phyloP scores from a whole-genome alignment of 2,797 vertebrate genomes.

The Pipistrellus kuhlii region DNA sequence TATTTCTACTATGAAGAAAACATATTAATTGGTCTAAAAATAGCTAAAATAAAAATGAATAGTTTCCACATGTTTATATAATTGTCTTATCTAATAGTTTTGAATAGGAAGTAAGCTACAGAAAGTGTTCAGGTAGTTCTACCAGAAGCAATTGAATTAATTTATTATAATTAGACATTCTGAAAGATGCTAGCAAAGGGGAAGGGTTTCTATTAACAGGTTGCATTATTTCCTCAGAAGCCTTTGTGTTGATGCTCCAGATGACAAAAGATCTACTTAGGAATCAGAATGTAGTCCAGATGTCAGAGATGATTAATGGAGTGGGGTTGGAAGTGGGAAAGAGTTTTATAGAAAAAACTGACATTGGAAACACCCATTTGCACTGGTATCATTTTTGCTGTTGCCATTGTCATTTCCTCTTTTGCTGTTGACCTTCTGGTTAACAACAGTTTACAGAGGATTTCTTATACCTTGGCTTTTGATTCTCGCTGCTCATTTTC shows the following conservation, averaged over 20 bases:
- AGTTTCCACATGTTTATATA: neutral
- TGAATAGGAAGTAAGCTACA: conserved; percentile 26
- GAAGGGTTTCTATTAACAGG: conserved; percentile 72
- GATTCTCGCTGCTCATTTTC: conserved; percentile 86
- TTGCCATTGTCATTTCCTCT: neutral
- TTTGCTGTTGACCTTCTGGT: conserved; percentile 78
- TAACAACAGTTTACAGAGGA: conserved; percentile 78
- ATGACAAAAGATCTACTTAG: conserved; percentile 85
- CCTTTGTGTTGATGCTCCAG: conserved; percentile 83
- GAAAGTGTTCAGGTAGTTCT: conserved; percentile 27
- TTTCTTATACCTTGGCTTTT: conserved; percentile 80
- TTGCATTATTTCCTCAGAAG: conserved; percentile 74
- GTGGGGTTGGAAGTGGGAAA: rapidly evolving
- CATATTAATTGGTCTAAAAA: conserved; percentile 71
- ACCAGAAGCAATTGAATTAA: conserved; percentile 71
- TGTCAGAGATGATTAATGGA: conserved; percentile 88
- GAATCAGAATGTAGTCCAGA: conserved; percentile 87
- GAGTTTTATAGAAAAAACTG: conserved; percentile 68
- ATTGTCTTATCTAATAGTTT: neutral
- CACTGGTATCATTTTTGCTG: conserved; percentile 75
- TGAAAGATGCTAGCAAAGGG: conserved; percentile 73
- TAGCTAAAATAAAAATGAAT: conserved; percentile 68
- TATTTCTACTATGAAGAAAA: conserved; percentile 60
- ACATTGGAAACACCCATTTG: conserved; percentile 82
- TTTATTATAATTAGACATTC: conserved; percentile 54